Base-by-base conservation (phyloP, 2,888 invertebrate species). In the Deilephila porcellus region DNA sequence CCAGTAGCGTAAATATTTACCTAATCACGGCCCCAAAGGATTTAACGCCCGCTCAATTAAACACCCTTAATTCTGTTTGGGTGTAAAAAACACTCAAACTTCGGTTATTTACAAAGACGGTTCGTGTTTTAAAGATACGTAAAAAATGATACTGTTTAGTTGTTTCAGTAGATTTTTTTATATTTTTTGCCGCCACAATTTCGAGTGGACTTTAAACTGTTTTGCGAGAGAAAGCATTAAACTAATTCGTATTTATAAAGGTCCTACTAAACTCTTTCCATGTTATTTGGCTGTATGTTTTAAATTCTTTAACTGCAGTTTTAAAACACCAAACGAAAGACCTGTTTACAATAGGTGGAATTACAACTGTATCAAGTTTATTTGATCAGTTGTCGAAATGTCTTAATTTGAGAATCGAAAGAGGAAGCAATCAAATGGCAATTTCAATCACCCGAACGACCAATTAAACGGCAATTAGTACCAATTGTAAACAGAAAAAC, bases 361-460 rank as follows among this genome's bases (percentile, higher is more conserved):
- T 19, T n/a, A 20, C n/a, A 45, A 52, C 17, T 20, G 8, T 0
- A 45, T 20, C 4, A 20, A 52, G 67, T 67, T 67, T 67, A 67
- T 67, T 67, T 67, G 20, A 52, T 67, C 75, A 75, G 17, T 70
- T 34, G 76, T 76, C 78, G 74, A 79, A 85, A 89, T 85, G 88
- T 88, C 89, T 89, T 88, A 79, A 89, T 89, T 87, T 86, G 82
- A 67, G 25, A 67, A 25, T 52, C 83, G 84, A 83, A 86, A 84
- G 81, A 80, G 77, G 76, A 75, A 78, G 81, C 80, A 78, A 83
- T 82, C 75, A 78, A 80, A 82, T 80, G 45, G 3, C 45, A 20
- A 25, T 67, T 52, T 14, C 25, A 19, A 52, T 52, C 52, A 25
- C 67, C 67, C 25, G 45, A 52, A 67, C 67, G 52, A 67, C 25